These are phyloP conservation scores for Lethenteron camtschaticum DNA, from an alignment of 2,113 vertebrate genomes.

Conservation along the genomic window DNA sequence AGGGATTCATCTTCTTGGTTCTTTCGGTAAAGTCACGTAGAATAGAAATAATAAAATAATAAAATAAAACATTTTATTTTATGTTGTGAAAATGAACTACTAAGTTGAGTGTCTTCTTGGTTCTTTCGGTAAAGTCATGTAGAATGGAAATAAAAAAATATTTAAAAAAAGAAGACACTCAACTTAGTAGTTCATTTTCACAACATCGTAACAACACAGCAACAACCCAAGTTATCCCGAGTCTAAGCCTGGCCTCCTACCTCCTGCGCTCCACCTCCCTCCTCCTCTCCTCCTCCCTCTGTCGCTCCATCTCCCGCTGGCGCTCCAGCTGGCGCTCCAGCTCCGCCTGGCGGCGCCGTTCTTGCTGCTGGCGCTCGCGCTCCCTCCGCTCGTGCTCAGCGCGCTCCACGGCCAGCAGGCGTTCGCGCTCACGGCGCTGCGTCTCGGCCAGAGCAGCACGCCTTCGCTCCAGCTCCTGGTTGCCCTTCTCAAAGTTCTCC, in stretches of 20 bases:
- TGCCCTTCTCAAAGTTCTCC: conserved; percentile 91
- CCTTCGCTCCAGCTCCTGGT: conserved; percentile 79
- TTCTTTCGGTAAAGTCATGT: too few species aligned
- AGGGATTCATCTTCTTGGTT: too few species aligned
- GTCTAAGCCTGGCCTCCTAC: conserved; percentile 19
- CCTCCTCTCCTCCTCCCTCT: conserved; percentile 49
- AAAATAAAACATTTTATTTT: too few species aligned
- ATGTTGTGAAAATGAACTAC: too few species aligned
- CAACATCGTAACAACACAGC: too few species aligned
- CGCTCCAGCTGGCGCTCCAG: conserved; percentile 69
- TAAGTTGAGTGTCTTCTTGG: too few species aligned
- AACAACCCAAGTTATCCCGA: too few species aligned
- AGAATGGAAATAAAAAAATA: too few species aligned
- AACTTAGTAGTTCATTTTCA: too few species aligned
- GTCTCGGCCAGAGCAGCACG: conserved; percentile 70
- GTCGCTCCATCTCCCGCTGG: conserved; percentile 36
- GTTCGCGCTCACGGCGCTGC: conserved; percentile 84
- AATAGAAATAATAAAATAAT: too few species aligned
- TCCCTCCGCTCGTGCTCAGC: conserved; percentile 74
- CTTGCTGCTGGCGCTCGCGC: conserved; percentile 65
- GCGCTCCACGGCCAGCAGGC: conserved; percentile 58
- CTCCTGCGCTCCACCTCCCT: conserved; percentile 66
- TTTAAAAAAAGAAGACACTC: neutral
- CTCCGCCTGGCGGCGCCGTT: conserved; percentile 62
- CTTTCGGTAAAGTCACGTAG: too few species aligned